Conservation (phyloP, 2,113 vertebrate species). For the human (Homo sapiens) region DNA sequence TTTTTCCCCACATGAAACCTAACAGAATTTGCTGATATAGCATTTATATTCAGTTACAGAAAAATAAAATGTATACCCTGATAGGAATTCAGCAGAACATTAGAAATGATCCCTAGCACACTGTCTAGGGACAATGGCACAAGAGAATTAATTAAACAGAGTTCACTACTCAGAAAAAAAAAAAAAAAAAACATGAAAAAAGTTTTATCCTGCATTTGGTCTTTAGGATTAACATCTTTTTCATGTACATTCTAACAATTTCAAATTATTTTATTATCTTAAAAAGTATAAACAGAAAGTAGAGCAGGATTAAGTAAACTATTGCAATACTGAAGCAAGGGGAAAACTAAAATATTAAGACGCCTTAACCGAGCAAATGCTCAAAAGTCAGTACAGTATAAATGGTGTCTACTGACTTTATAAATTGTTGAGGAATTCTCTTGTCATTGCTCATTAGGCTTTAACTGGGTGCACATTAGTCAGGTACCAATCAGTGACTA, state of each 20-base stretch:
- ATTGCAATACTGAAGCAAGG: not conserved
- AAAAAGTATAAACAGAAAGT: not conserved
- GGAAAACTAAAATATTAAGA: not conserved
- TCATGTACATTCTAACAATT: not conserved
- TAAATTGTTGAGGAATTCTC: not conserved
- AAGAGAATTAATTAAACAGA: not conserved
- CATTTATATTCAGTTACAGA: not conserved
- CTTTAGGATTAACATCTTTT: not conserved
- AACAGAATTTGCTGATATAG: not conserved
- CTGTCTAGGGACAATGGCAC: not conserved
- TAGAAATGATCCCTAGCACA: not conserved
- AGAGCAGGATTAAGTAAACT: not conserved
- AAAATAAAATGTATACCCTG: not conserved
- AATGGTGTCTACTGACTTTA: not conserved
- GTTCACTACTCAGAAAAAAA: not conserved
- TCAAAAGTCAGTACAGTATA: not conserved
- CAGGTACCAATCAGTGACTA: slow-evolving; percentile 11
- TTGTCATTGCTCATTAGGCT: slow-evolving; percentile 28
- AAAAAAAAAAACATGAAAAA: not conserved
- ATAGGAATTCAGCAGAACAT: not conserved
- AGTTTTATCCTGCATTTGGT: not conserved
- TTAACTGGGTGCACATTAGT: not conserved
- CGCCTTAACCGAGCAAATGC: not conserved
- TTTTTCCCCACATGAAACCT: not conserved
- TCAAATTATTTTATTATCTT: not conserved